A percentile compares a stretch with the other conserved stretches of the same genome.
These are phyloP conservation scores for Torymus aiolomorphi DNA, from an alignment of 2,888 invertebrate species.

Conservation along the genomic window DNA sequence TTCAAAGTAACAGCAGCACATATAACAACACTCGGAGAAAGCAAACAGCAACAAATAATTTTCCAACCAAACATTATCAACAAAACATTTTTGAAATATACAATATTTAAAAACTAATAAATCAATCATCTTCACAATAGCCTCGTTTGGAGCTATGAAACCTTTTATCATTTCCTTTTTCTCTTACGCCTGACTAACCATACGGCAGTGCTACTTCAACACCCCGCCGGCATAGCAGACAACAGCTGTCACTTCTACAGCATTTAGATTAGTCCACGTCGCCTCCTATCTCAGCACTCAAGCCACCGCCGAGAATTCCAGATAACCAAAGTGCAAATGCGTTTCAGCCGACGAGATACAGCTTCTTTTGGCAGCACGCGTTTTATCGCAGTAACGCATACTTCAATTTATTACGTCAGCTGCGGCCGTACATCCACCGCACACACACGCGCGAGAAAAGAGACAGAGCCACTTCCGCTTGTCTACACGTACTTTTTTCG, in stretches of 20 bases:
- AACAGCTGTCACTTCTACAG: slow-evolving; percentile 73
- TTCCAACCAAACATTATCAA: too few species aligned
- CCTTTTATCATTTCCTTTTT: slow-evolving; percentile 4
- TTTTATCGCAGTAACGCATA: slow-evolving; percentile 63
- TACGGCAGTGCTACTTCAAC: neutral
- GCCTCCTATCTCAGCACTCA: slow-evolving; percentile 71
- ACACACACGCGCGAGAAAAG: neutral
- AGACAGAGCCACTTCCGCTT: slow-evolving; percentile 11
- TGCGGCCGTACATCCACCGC: slow-evolving; percentile 18
- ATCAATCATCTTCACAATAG: neutral
- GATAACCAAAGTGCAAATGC: slow-evolving; percentile 8
- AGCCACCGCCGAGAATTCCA: slow-evolving; percentile 58
- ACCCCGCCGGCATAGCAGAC: slow-evolving; percentile 67
- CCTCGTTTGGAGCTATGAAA: neutral
- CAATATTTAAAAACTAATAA: slow-evolving; percentile 18
- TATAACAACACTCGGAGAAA: too few species aligned
- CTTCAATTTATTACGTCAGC: slow-evolving; percentile 70
- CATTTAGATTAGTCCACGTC: slow-evolving; percentile 71
- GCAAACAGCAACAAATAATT: too few species aligned
- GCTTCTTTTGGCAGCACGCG: neutral
- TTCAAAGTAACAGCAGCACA: too few species aligned
- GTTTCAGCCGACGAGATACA: neutral
- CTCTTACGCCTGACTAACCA: slow-evolving; percentile 8
- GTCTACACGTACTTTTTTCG: neutral
- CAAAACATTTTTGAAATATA: too few species aligned